phyloP scores from a whole-genome alignment of 35 echinoderm and acorn worm species.

The Apostichopus californicus region DNA sequence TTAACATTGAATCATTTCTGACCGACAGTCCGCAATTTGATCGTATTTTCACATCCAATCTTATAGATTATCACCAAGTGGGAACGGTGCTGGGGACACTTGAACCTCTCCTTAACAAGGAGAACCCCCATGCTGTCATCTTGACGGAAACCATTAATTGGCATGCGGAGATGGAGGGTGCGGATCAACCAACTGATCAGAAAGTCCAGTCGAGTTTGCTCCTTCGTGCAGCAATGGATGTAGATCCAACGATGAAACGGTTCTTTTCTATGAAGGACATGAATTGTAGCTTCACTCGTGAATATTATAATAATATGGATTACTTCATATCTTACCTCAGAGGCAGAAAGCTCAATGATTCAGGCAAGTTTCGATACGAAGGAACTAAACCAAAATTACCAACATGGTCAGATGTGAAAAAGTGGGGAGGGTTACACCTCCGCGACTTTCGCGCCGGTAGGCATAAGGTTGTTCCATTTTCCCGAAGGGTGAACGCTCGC shows the following conservation, averaged over 20 bases:
- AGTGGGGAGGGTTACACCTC: slow-evolving; percentile 49
- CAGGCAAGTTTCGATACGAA: too few relatives aligned
- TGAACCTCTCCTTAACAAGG: slow-evolving; percentile 47
- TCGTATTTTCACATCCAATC: slow-evolving; percentile 65
- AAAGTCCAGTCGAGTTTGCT: too few relatives aligned
- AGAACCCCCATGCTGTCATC: slow-evolving; percentile 58
- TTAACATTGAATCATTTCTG: neutral
- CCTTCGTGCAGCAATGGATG: neutral
- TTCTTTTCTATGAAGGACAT: too few relatives aligned
- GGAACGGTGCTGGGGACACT: slow-evolving; percentile 24
- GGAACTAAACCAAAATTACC: neutral
- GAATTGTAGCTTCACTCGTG: neutral
- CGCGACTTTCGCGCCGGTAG: slow-evolving; percentile 62
- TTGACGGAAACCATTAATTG: slow-evolving; percentile 59
- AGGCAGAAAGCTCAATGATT: slow-evolving; percentile 19
- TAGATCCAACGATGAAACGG: neutral
- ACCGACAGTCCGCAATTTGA: slow-evolving; percentile 26
- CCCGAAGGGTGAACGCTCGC: slow-evolving; percentile 40
- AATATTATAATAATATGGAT: slow-evolving; percentile 69
- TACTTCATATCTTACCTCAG: slow-evolving; percentile 64
- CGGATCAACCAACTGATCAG: neutral
- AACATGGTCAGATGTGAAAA: neutral
- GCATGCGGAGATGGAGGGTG: neutral
- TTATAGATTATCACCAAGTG: slow-evolving; percentile 47
- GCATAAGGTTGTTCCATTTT: slow-evolving; percentile 62